A percentile compares a stretch with the other conserved stretches of the same genome.
phyloP scores from a whole-genome alignment of 2,888 invertebrate genomes.

The Acholoe squamosa region DNA sequence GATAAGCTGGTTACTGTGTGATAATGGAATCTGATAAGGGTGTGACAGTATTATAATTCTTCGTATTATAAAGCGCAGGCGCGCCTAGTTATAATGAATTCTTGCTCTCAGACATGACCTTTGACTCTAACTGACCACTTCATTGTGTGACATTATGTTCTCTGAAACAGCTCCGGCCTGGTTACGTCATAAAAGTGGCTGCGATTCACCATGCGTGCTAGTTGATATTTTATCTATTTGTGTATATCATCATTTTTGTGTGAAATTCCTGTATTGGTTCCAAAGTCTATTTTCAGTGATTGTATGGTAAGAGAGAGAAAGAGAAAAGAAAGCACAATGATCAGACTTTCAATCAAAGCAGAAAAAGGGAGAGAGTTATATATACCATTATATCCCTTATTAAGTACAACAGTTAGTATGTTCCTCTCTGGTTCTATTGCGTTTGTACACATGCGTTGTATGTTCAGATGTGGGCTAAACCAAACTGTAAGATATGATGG shows the following conservation, averaged over 20 bases:
- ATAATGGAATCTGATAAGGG: slow-evolving; percentile 22
- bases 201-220: slow-evolving; percentile 26
- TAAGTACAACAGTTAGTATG: neutral
- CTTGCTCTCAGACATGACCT: slow-evolving; percentile 19
- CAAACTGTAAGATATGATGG: slow-evolving; percentile 6
- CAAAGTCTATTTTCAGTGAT: neutral
- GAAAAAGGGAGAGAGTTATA: slow-evolving; percentile 13
- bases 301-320: neutral
- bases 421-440: slow-evolving; percentile 27
- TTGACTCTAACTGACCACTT: neutral
- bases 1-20: slow-evolving; percentile 13
- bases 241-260: slow-evolving; percentile 42
- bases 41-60: slow-evolving; percentile 36
- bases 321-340: neutral
- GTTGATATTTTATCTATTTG: slow-evolving; percentile 38
- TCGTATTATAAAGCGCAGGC: slow-evolving; percentile 1
- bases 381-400: neutral
- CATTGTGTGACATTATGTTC: slow-evolving; percentile 37
- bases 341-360: neutral
- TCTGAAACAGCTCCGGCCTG: neutral
- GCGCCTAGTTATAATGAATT: neutral
- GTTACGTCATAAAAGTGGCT: slow-evolving; percentile 33
- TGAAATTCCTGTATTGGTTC: slow-evolving; percentile 34
- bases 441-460: slow-evolving; percentile 56
- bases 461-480: slow-evolving; percentile 31